phyloP scores from a whole-genome alignment of 2,888 invertebrate genomes.

The Ferrisia virgata region DNA sequence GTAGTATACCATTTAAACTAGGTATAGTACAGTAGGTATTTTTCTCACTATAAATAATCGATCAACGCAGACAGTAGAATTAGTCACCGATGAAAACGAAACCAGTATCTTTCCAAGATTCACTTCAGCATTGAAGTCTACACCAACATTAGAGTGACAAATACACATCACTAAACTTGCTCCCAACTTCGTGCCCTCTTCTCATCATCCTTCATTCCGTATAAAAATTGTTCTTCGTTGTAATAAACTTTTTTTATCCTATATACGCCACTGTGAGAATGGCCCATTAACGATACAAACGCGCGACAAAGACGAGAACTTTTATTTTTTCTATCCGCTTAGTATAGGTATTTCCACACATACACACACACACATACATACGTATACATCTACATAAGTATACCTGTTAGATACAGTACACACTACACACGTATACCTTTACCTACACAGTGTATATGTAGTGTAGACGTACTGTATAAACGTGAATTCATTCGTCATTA shows the following conservation, averaged over 20 bases:
- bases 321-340: neutral
- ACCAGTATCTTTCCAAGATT: neutral
- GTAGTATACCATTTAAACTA: neutral
- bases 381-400: no score
- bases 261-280: neutral
- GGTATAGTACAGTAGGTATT: neutral
- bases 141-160: no score
- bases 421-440: neutral
- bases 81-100: neutral
- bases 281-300: neutral
- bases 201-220: neutral
- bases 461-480: neutral
- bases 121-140: neutral
- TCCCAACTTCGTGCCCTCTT: neutral
- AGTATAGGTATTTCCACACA: no score
- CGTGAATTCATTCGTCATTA: slow-evolving; percentile 17
- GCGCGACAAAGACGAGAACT: slow-evolving; percentile 11
- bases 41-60: neutral
- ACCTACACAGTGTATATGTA: neutral
- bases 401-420: no score
- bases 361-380: no score
- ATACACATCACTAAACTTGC: neutral
- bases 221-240: neutral
- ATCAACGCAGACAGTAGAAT: neutral
- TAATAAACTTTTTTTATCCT: neutral